Base-by-base conservation (phyloP, 2,113 vertebrate genomes). In the Antigone vipio region DNA sequence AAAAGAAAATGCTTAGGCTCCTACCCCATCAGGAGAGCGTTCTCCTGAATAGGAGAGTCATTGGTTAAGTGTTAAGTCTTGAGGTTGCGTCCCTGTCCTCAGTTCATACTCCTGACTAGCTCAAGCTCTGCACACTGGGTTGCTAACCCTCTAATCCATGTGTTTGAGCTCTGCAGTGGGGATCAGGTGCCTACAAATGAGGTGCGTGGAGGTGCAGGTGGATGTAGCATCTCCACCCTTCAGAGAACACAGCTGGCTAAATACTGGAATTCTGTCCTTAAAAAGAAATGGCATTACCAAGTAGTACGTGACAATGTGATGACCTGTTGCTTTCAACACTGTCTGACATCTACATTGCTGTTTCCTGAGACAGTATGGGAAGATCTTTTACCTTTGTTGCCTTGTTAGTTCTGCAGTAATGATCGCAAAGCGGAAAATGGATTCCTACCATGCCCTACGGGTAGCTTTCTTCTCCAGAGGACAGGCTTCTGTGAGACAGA, bases 1-100 rank as follows among this genome's bases (percentile, higher is more conserved):
- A 59, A 49, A 93, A 78, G 17, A 64, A 84, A 85, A 77, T 35
- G 8, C 14, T 59, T 74, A 56, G 17, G n/a, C 14, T 74, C 27
- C 40, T 30, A 44, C 10, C 8, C 15, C 15, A 47, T 52, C 21
- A 69, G 34, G 5, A 82, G 4, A 58, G 14, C 6, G 2, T 44
- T 55, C 38, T 49, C 15, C 21, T 47, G 35, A 77, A 64, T 3
- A 53, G 21, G 9, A 69, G 50, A 91, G 52, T 15, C 24, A 24
- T 15, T 4, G 1, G 4, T 59, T 42, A 72, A 59, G 8, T 42
- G 23, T 5, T 47, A 11, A 35, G 40, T 26, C 32, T 60, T 50
- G 32, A 50, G 44, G 7, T 38, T 0, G 0, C 8, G 1, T 30
- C 19, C 22, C 24, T 55, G 1, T 44, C 19, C 15, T 77, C 40